A percentile compares a stretch with the other conserved stretches of the same genome.
Conservation (phyloP, 2,113 vertebrate genomes). For the Brachionichthys hirsutus region DNA sequence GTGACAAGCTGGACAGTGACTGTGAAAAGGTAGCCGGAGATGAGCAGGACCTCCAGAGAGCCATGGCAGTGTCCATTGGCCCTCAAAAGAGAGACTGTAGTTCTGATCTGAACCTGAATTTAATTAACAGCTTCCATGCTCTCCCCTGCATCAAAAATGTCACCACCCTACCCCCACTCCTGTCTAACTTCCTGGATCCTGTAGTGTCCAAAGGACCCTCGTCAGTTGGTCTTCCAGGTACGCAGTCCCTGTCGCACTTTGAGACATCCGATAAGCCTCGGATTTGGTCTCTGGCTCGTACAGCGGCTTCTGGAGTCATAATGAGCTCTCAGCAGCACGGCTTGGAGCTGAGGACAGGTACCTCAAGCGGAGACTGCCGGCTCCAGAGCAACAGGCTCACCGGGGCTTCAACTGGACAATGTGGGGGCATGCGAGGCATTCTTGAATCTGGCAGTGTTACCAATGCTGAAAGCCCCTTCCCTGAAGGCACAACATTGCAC, state of each 20-base stretch:
- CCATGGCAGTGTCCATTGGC: constrained; percentile 55
- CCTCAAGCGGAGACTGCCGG: constrained; percentile 69
- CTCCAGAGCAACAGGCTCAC: constrained; percentile 67
- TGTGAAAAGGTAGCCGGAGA: constrained; percentile 73
- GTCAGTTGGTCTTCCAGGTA: constrained; percentile 29
- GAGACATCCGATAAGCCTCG: constrained; percentile 83
- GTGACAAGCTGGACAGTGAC: constrained; percentile 83
- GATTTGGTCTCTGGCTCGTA: constrained; percentile 94
- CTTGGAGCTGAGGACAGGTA: constrained; percentile 70
- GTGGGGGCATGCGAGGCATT: constrained; percentile 58
- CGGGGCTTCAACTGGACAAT: constrained; percentile 53
- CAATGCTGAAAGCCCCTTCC: constrained; percentile 68
- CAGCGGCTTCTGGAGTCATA: constrained; percentile 78
- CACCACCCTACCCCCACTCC: constrained; percentile 60
- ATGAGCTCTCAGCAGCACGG: constrained; percentile 65
- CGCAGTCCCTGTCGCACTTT: constrained; percentile 74
- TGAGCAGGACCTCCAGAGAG: constrained; percentile 53
- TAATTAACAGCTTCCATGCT: constrained; percentile 73
- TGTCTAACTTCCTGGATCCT: constrained; percentile 76
- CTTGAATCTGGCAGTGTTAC: constrained; percentile 67
- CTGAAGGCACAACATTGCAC: constrained; percentile 70
- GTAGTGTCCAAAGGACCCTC: constrained; percentile 64
- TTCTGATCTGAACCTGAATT: constrained; percentile 69
- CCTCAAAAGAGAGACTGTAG: constrained; percentile 77
- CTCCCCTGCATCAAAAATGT: constrained; percentile 79